Conservation (phyloP, 2,113 vertebrate genomes). For the Tachysurus fulvidraco region DNA sequence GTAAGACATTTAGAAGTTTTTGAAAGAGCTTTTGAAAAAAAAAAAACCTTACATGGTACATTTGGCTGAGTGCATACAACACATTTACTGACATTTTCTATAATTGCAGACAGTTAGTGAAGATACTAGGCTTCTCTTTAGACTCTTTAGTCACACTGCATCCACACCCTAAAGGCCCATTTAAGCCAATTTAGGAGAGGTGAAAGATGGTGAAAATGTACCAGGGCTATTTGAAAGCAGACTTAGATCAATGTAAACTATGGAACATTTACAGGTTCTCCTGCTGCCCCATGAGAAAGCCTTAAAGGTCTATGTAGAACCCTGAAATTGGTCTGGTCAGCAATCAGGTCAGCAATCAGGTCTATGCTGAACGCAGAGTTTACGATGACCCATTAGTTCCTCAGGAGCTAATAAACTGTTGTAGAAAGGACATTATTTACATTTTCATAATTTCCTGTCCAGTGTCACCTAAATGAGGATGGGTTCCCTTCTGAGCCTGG, state of each 20-base stretch:
- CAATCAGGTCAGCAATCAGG: no score
- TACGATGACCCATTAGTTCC: no score
- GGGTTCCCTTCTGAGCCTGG: no score
- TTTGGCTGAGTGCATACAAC: background rate
- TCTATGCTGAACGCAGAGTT: no score
- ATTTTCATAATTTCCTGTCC: no score
- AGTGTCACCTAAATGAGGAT: no score
- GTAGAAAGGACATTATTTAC: no score
- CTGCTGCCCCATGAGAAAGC: background rate
- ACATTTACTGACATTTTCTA: constrained; percentile 52
- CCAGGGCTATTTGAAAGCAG: background rate
- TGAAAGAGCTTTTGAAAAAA: background rate
- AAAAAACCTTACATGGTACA: background rate
- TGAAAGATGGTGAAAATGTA: constrained; percentile 7
- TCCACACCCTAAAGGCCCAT: constrained; percentile 46
- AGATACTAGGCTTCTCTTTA: constrained; percentile 44
- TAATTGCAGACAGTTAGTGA: constrained; percentile 54
- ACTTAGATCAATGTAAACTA: background rate
- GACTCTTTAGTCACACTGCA: constrained; percentile 51
- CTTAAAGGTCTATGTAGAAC: background rate
- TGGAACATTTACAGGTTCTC: background rate
- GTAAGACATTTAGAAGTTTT: background rate
- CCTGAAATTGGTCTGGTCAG: background rate
- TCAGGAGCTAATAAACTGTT: no score
- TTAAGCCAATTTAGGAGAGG: constrained; percentile 28